Conservation (phyloP, 2,113 vertebrate genomes). For the Oreocharis arfaki region DNA sequence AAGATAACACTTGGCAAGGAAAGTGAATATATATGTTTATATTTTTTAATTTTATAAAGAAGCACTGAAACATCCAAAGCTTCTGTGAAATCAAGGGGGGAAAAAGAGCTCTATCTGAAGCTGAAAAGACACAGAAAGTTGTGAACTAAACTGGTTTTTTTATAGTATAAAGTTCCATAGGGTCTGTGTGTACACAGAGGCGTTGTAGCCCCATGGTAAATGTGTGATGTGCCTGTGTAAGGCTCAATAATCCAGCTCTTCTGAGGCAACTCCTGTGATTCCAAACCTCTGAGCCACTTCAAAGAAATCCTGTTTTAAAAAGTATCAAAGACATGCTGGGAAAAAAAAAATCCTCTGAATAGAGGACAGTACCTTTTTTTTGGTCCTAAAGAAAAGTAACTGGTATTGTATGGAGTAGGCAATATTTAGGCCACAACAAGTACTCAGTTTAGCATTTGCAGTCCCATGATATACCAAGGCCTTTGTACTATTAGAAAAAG, state of each 20-base stretch:
- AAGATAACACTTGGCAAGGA: neutral
- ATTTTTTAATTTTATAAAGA: neutral
- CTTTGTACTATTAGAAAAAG: neutral
- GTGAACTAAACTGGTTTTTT: neutral
- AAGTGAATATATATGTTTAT: neutral
- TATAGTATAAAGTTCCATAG: neutral
- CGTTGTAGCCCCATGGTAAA: neutral
- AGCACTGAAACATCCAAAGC: neutral
- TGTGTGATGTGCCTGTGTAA: neutral
- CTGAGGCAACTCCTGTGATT: slow-evolving; percentile 8
- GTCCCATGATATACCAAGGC: neutral
- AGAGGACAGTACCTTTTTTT: neutral
- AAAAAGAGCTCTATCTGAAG: neutral
- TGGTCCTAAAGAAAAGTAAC: neutral
- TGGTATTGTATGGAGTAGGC: neutral
- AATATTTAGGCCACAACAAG: slow-evolving; percentile 29
- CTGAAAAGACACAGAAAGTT: neutral
- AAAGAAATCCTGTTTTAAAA: slow-evolving; percentile 41
- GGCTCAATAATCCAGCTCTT: slow-evolving; percentile 33
- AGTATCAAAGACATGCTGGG: slow-evolving; percentile 29
- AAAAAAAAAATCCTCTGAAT: neutral
- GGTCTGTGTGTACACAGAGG: neutral
- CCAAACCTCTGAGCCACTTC: slow-evolving; percentile 48
- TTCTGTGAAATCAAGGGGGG: neutral
- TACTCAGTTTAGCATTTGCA: neutral